These are phyloP conservation scores for Syrista parreyssii DNA, from an alignment of 2,888 invertebrate species.

Conservation along the genomic window DNA sequence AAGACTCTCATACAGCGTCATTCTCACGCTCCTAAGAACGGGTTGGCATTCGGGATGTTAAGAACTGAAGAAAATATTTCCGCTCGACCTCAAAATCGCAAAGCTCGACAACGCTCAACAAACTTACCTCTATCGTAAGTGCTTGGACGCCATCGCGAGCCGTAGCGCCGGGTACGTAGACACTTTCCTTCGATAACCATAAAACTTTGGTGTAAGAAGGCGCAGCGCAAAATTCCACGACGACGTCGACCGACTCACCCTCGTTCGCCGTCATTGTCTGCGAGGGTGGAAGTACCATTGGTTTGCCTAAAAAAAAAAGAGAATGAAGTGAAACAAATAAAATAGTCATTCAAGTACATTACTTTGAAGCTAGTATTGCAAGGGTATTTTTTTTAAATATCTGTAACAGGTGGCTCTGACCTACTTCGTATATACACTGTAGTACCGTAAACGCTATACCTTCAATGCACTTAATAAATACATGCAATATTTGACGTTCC, in stretches of 20 bases:
- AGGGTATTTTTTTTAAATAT: not conserved
- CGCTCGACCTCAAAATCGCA: not conserved
- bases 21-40: not conserved
- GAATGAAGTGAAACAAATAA: not conserved
- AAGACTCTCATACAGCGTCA: not conserved
- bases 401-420: not conserved
- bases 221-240: slow-evolving; percentile 83
- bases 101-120: not conserved
- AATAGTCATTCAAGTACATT: not conserved
- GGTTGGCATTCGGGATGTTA: not conserved
- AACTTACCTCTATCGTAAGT: slow-evolving; percentile 53
- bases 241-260: slow-evolving; percentile 76
- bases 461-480: not conserved
- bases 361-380: not conserved
- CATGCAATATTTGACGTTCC: not conserved
- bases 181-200: slow-evolving; percentile 72
- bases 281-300: slow-evolving; percentile 74
- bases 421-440: not conserved
- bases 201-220: slow-evolving; percentile 74
- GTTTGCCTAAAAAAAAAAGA: slow-evolving; percentile 71
- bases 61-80: not conserved
- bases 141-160: slow-evolving; percentile 62
- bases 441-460: not conserved
- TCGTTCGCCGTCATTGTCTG: slow-evolving; percentile 77
- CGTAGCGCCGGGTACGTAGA: slow-evolving; percentile 69